Conservation (phyloP, 2,888 invertebrate genomes). For the Caenorhabditis parvicauda region DNA sequence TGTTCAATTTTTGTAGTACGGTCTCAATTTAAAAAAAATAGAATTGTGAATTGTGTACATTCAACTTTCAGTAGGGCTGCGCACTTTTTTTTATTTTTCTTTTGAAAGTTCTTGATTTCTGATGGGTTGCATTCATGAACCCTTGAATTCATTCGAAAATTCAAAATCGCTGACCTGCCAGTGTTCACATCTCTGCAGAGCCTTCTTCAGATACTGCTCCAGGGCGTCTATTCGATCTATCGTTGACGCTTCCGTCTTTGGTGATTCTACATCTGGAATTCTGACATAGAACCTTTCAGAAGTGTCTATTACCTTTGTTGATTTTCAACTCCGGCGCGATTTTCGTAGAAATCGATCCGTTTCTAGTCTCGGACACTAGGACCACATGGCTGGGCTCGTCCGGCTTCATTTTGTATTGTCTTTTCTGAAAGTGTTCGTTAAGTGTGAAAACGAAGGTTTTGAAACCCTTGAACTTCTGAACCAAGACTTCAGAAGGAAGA, state of each 20-base stretch:
- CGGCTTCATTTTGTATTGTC: constrained; percentile 22
- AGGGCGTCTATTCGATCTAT: constrained; percentile 26
- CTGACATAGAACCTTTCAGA: background rate
- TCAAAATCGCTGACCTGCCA: constrained; percentile 28
- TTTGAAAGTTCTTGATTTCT: too few relatives aligned
- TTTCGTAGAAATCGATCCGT: constrained; percentile 17
- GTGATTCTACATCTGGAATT: too few relatives aligned
- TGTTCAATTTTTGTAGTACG: too few relatives aligned
- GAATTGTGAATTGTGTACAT: too few relatives aligned
- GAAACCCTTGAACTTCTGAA: constrained; percentile 8
- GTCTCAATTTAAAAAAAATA: too few relatives aligned
- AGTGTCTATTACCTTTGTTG: too few relatives aligned
- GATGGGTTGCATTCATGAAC: too few relatives aligned
- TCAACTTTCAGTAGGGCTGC: too few relatives aligned
- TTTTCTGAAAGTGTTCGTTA: constrained; percentile 8
- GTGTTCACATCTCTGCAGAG: constrained; percentile 39
- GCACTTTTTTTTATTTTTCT: too few relatives aligned
- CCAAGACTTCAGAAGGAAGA: constrained; percentile 35
- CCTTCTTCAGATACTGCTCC: constrained; percentile 33
- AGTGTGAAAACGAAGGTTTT: background rate
- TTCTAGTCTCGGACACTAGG: constrained; percentile 20
- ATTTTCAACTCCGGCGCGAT: constrained; percentile 14
- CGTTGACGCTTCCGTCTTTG: too few relatives aligned
- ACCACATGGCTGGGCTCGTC: constrained; percentile 26
- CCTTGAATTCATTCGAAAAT: too few relatives aligned